Evolutionary conservation across 92 coral and sea anemone species (phyloP), one percentile per base, ranked within the genome.

Genomic region (Hydrozoanthus gracilis): DNA sequence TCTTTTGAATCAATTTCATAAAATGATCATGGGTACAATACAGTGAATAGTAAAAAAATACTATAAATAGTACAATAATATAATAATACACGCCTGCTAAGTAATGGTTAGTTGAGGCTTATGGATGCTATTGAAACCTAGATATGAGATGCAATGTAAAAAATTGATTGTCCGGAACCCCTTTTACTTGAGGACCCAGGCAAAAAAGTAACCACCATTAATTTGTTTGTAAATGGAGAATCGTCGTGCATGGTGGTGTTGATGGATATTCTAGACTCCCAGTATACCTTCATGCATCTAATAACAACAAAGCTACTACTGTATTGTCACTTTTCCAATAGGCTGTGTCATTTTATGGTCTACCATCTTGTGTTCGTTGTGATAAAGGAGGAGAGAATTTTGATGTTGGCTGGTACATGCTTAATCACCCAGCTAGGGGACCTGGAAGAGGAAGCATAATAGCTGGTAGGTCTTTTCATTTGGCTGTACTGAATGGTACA

Each of bases 371-470:
- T 62, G 89, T 84, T 7, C 78, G 89, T n/a, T 84, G 75, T n/a
- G 92, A 84, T 67, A 84, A 84, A 71, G 92, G 89, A 61, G 92
- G 88, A 54, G 92, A 84, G 48, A 89, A 89, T 77, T 78, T 90
- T 51, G 92, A 90, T 78, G 92, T 90, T 20, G 45, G 87, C 44
- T 64, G 82, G 50, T 86, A 90, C 66, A 90, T 90, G 90, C 89
- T 90, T 35, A 56, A 62, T 78, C 89, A 89, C 54, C 62, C 79
- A 20, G 80, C 51, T 55, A 74, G 89, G 47, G 91, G 88, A 73
- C 58, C 66, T 45, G 71, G 71, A 62, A 82, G 73, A 51, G 73
- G 51, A 44, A 10, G 70, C 35, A 66, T 71, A 15, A 39, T 82
- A 16, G 20, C 71, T 16, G 39, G 71, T 66, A 66, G 8, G 20